Base-by-base conservation (phyloP, 2,888 invertebrate species). In the Tetragonula carbonaria region DNA sequence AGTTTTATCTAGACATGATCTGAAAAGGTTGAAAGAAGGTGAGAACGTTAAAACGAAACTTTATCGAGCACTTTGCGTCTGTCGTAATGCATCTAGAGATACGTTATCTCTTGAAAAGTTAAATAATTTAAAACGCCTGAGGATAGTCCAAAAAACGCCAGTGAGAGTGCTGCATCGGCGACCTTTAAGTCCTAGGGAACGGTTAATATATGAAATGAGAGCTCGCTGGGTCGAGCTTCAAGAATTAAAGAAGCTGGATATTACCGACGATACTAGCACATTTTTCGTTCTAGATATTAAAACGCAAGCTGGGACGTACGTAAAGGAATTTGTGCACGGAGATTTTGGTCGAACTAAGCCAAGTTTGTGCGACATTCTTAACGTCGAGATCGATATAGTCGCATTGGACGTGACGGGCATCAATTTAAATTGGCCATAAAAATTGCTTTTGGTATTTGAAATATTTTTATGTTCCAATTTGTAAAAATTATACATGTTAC, bases 321-420 rank as follows among this genome's bases (percentile, higher is more conserved):
- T 99, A 1, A 99, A 99, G 95, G 99, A 99, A 95, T 98, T 99
- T 95, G 97, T 98, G 33, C 99, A 99, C 95, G 98, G 99, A 4
- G 99, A 99, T 95, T 97, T 99, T 93, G 97, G 98, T 2, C 96
- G 99, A 88, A 98, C 99, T 0, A 94, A 93, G 16, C 99, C 99
- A 0, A 97, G 96, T 91, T 95, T 99, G 50, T 95, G 96, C 0
- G 95, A 96, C 33, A 95, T 98, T 65, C 95, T 98, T 59, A 96
- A 96, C 0, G 95, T 95, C 51, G 95, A 96, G 51, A 96, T 97
- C 11, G 99, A 99, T 94, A 98, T 99, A 89, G 95, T 98, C n/a
- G 97, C 98, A 57, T 95, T 99, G 11, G 99, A 99, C 95, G 99
- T 99, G 4, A 96, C 96, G 75, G 95, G 95, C 33, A 97, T 98